Base-by-base conservation (phyloP, 1,140 invertebrate species). In the Ceratina japonica region DNA sequence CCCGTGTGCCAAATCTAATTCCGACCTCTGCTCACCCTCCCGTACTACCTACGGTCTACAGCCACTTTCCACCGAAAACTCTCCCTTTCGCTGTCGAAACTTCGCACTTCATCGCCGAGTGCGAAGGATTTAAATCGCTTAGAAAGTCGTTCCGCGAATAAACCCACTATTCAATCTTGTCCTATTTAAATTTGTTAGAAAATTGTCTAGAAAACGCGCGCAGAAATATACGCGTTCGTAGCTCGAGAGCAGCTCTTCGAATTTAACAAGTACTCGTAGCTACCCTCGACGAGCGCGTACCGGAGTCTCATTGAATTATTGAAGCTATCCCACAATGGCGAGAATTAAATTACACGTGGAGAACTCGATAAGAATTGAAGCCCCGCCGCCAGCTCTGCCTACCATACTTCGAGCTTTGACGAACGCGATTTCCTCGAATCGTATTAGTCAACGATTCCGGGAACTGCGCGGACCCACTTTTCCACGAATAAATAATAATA, bases 401-500 rank as follows among this genome's bases (percentile, higher is more conserved):
- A 10, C 37, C 10, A n/a, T n/a, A 10, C 5, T 44, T 44, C 37
- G 37, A 44, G 37, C 37, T 44, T 44, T 10, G 37, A 10, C 37
- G 10, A 44, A 44, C 37, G 10, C 37, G 37, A 44, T 44, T 44
- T 8, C 37, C 37, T 44, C 2, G 37, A 44, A 44, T 3, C 10
- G 37, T 7, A 44, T 44, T 44, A 44, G 37, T 44, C 37, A 44
- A 44, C 37, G 37, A 44, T 44, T 44, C 37, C 37, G 37, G 37
- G 37, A 44, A 44, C 10, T 44, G 37, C 37, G 37, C 37, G 5
- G 37, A 44, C 37, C 37, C 37, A 27, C 27, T 61, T 76, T 69
- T 76, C 44, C 22, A 63, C 61, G 59, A 52, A 44, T 83, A 82
- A 83, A 83, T 83, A n/a, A n/a, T n/a, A 83, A 83, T 82, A 71